A percentile compares a stretch with the other conserved stretches of the same genome.
Evolutionary conservation across 1,140 invertebrate species (phyloP).

Genomic region (Gryon sp.): DNA sequence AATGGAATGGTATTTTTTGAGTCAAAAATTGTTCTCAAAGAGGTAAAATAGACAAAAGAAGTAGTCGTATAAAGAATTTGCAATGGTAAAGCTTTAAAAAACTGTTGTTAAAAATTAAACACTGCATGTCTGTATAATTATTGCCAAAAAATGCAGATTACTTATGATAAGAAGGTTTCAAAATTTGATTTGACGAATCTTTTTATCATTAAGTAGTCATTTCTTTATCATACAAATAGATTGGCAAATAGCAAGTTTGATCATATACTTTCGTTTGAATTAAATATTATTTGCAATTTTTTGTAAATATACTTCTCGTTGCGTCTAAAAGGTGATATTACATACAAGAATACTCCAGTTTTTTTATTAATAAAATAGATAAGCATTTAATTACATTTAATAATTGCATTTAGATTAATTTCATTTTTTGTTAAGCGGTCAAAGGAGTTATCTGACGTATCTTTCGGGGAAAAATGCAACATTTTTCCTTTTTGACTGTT

Average conservation of each 20-base stretch:
- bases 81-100: background rate
- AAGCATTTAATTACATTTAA: conserved; percentile 50
- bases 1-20: conserved; percentile 22
- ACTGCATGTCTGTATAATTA: background rate
- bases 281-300: no score
- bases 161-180: background rate
- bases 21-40: conserved; percentile 32
- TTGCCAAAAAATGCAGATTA: background rate
- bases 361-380: conserved; percentile 49
- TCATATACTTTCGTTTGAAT: conserved; percentile 41
- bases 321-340: conserved; percentile 23
- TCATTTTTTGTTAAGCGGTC: conserved; percentile 8
- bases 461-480: no score
- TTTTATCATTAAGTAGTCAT: no score
- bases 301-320: conserved; percentile 26
- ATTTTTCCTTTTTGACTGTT: conserved; percentile 33
- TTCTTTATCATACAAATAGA: background rate
- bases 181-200: no score
- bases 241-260: conserved; percentile 11
- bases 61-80: background rate
- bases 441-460: conserved; percentile 12
- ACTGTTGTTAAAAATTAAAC: background rate
- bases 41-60: conserved; percentile 22
- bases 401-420: conserved; percentile 30
- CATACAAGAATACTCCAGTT: conserved; percentile 45